Base-by-base conservation (phyloP, 53 echinoderm and acorn worm genomes). In the Echinarachnius parma region DNA sequence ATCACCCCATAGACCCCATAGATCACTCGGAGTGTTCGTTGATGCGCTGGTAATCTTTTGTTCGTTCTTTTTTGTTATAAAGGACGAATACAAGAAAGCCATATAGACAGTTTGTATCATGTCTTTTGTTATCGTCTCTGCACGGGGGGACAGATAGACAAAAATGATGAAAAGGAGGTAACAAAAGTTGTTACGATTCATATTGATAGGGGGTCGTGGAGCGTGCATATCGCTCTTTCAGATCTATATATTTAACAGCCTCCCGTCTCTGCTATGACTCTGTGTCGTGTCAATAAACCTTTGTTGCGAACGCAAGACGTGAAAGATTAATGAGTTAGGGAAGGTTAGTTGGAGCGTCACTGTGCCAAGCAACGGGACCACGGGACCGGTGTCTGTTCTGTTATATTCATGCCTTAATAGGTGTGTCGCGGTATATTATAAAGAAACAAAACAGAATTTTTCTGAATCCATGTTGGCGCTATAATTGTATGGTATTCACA, bases 321-420 rank as follows among this genome's bases (percentile, higher is more conserved):
- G 68, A 68, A 68, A 68, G 68, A 68, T 68, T 50, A 33, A 68
- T 68, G 68, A 50, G 52, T 2, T 49, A 10, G 68, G 52, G 49
- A 49, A 52, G 50, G 34, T 1, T 52, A 49, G 50, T 33, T 22
- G 31, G 34, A 23, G 68, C 52, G 68, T 68, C 52, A 33, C 21
- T 52, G 68, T 68, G 31, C 68, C 68, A 68, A 19, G 68, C 68
- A 68, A 68, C 68, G 68, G 31, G 68, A 52, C 18, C 15, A 0
- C 13, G 24, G 2, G 26, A 29, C 13, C 21, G 24, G 62, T 22
- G 36, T 9, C 22, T 18, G 19, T 20, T 31, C 18, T 19, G n/a
- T n/a, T n/a, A n/a, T n/a, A n/a, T n/a, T n/a, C n/a, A n/a, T n/a
- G n/a, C n/a, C n/a, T n/a, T n/a, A n/a, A n/a, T n/a, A n/a, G n/a